Evolutionary conservation across 1,140 invertebrate genomes (phyloP), one percentile per base, ranked within the genome.

Genomic region (Episyrphus balteatus): DNA sequence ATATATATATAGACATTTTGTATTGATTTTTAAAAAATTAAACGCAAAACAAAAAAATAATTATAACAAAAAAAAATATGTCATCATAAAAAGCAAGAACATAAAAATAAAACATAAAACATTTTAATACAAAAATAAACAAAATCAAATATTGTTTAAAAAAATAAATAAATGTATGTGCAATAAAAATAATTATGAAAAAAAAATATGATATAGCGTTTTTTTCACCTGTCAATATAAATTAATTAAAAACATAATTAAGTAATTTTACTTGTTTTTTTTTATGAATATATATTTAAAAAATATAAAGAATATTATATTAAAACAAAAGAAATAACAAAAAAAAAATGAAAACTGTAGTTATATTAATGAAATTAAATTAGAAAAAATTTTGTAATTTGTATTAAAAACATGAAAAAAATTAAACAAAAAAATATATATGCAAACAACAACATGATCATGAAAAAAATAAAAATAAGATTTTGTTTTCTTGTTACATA

Each of bases 381-480:
- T 39, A 38, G 18, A 38, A 41, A 41, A 41, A 41, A 26, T 26
- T 47, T 51, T 47, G 47, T 50, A 50, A 50, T 42, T 50, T 58
- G 56, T 56, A 59, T 59, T 55, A 21, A 47, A 53, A 52, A 54
- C 44, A 47, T 51, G 46, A 51, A 50, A 47, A 49, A 59, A 57
- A 54, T 51, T 59, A 57, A 26, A 26, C 21, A 26, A 26, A 26
- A 26, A 26, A 26, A 8, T 5, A 26, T 5, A 26, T 3, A 26
- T 26, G 21, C 3, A 5, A 26, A n/a, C 3, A 26, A 26, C 8
- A 26, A 26, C 21, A 26, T 26, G 21, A 26, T 26, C 21, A 26
- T 5, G 21, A 26, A 26, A n/a, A n/a, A 26, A 26, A 26, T 26
- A 5, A 26, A 26, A 26, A 26, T 26, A 26, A 26, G 21, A 26